These are phyloP conservation scores for Eremophila alpestris DNA, from an alignment of 2,797 vertebrate species.

Conservation along the genomic window DNA sequence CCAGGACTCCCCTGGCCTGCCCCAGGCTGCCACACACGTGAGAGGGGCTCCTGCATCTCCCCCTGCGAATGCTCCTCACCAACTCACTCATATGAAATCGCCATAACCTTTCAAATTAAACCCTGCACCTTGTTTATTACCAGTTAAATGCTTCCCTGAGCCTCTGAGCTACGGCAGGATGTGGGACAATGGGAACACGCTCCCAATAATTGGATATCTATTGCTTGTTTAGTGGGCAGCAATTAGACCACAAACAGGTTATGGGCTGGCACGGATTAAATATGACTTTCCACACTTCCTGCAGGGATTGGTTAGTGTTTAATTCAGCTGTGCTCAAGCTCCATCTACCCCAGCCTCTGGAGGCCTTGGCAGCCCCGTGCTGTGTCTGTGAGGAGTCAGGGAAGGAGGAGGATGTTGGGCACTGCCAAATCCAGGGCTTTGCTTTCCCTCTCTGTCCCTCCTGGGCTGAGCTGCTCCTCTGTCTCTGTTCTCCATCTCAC, in stretches of 20 bases:
- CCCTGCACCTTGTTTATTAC: slow-evolving; percentile 50
- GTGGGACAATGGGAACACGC: not conserved
- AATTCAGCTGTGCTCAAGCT: not conserved
- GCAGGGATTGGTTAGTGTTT: not conserved
- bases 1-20: accelerated
- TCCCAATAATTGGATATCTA: slow-evolving; percentile 38
- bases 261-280: not conserved
- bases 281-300: slow-evolving; percentile 1
- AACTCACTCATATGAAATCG: not conserved
- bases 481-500: not conserved
- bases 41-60: not conserved
- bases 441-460: not conserved
- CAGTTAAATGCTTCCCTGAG: slow-evolving; percentile 61
- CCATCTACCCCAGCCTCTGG: not conserved
- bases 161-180: slow-evolving; percentile 42
- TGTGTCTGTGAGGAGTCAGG: accelerated
- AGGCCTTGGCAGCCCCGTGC: accelerated
- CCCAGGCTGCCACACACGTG: not conserved
- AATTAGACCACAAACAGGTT: slow-evolving; percentile 39
- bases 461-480: not conserved
- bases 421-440: not conserved
- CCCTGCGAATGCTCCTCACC: accelerated
- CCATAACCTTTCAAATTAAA: slow-evolving; percentile 64
- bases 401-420: not conserved
- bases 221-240: slow-evolving; percentile 53